These are phyloP conservation scores for Ericerus pela DNA, from an alignment of 1,140 invertebrate genomes.

Conservation along the genomic window DNA sequence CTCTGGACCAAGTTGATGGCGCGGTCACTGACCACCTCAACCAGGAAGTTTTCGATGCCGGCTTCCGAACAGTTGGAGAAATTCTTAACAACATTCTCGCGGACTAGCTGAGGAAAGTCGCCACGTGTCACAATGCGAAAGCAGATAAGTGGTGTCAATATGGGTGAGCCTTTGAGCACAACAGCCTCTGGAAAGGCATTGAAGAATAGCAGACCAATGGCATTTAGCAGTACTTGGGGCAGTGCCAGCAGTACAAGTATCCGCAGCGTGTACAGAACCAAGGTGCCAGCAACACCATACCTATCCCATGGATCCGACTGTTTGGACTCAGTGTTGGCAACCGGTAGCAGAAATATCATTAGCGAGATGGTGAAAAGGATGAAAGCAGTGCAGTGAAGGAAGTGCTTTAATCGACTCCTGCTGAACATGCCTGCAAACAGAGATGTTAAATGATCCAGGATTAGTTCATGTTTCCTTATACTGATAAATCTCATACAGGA, in stretches of 20 bases:
- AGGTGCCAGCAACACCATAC: slow-evolving; percentile 56
- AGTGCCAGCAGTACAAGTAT: slow-evolving; percentile 71
- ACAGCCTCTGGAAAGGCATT: slow-evolving; percentile 92
- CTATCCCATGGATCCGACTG: slow-evolving; percentile 59
- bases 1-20: slow-evolving; percentile 56
- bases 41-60: slow-evolving; percentile 88
- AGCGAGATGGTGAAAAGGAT: slow-evolving; percentile 59
- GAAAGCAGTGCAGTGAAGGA: slow-evolving; percentile 66
- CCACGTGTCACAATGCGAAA: slow-evolving; percentile 90
- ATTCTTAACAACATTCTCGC: slow-evolving; percentile 75
- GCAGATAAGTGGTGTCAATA: slow-evolving; percentile 87
- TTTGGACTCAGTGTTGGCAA: slow-evolving; percentile 34
- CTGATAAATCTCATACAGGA: too few relatives aligned
- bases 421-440: too few relatives aligned
- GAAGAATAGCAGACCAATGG: slow-evolving; percentile 74
- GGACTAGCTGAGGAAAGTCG: slow-evolving; percentile 83
- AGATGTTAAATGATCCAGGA: too few relatives aligned
- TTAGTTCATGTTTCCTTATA: too few relatives aligned
- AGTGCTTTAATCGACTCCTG: slow-evolving; percentile 50
- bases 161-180: slow-evolving; percentile 68
- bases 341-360: slow-evolving; percentile 54
- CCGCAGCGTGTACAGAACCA: slow-evolving; percentile 59
- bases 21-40: slow-evolving; percentile 95
- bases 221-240: slow-evolving; percentile 83
- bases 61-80: slow-evolving; percentile 75